Percentiles rank a stretch among this genome's conserved stretches.
These are phyloP conservation scores for Epinotia bilunana DNA, from an alignment of 2,888 invertebrate genomes.

Conservation along the genomic window DNA sequence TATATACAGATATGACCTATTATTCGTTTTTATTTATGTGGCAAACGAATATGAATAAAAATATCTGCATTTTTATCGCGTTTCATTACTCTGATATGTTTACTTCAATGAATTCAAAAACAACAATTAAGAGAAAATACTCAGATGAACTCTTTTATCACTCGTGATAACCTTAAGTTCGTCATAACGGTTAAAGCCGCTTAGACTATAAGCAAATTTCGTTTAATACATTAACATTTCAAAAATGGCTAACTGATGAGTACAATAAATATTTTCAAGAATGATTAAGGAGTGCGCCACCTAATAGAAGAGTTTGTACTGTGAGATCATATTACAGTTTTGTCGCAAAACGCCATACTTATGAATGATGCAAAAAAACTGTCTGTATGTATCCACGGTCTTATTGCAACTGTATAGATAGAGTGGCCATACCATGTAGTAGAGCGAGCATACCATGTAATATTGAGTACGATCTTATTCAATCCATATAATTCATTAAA, in stretches of 20 bases:
- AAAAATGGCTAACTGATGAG: not conserved
- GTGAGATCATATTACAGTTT: too few species aligned
- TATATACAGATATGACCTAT: too few species aligned
- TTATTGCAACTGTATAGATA: too few species aligned
- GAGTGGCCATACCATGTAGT: too few species aligned
- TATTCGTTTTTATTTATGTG: not conserved
- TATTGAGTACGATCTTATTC: too few species aligned
- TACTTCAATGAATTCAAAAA: slow-evolving; percentile 29
- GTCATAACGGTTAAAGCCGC: slow-evolving; percentile 64
- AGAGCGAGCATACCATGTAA: too few species aligned
- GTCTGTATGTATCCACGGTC: too few species aligned
- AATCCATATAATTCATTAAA: too few species aligned
- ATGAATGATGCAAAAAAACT: too few species aligned
- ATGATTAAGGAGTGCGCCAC: not conserved
- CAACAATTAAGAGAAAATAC: slow-evolving; percentile 55
- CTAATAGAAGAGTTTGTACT: not conserved
- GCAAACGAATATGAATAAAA: not conserved
- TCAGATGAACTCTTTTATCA: slow-evolving; percentile 59
- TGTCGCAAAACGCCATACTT: too few species aligned
- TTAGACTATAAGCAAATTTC: slow-evolving; percentile 57
- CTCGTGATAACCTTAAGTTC: slow-evolving; percentile 66
- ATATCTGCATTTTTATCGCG: too few species aligned
- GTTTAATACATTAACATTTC: slow-evolving; percentile 44
- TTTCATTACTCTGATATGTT: slow-evolving; percentile 1
- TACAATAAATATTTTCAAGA: not conserved